Percentiles rank a stretch among this genome's conserved stretches.
These are phyloP conservation scores for Hydropotes inermis DNA, from an alignment of 2,113 vertebrate species.

Conservation along the genomic window DNA sequence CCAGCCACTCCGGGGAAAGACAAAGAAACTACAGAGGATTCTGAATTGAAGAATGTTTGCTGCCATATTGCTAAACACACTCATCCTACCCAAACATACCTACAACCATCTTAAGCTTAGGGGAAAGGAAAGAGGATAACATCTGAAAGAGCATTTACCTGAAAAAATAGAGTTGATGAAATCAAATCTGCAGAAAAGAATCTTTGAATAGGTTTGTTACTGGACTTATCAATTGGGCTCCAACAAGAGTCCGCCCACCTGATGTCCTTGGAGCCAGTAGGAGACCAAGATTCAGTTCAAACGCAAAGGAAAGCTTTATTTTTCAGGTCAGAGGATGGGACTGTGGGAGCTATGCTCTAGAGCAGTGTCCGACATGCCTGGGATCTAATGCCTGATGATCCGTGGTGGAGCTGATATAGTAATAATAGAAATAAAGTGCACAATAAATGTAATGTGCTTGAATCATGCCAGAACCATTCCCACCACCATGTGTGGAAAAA, in stretches of 20 bases:
- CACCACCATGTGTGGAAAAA: background rate
- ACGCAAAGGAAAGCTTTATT: background rate
- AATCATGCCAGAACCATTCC: background rate
- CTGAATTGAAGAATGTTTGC: background rate
- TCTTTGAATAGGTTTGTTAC: background rate
- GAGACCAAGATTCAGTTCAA: background rate
- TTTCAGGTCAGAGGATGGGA: background rate
- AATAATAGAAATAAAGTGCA: background rate
- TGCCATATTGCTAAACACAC: background rate
- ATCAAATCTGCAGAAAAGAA: background rate
- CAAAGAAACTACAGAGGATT: background rate
- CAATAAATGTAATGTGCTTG: background rate
- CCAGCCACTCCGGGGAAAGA: background rate
- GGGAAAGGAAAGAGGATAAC: background rate
- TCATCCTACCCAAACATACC: background rate
- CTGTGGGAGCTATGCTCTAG: accelerated
- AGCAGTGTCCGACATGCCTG: background rate
- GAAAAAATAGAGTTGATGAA: background rate
- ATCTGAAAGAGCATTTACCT: background rate
- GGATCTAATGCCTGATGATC: background rate
- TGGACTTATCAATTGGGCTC: background rate
- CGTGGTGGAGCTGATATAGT: background rate
- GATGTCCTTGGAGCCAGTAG: background rate
- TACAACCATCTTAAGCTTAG: no score
- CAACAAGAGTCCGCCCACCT: background rate